These are phyloP conservation scores for Tachina fera DNA, from an alignment of 2,888 invertebrate species.

Conservation along the genomic window DNA sequence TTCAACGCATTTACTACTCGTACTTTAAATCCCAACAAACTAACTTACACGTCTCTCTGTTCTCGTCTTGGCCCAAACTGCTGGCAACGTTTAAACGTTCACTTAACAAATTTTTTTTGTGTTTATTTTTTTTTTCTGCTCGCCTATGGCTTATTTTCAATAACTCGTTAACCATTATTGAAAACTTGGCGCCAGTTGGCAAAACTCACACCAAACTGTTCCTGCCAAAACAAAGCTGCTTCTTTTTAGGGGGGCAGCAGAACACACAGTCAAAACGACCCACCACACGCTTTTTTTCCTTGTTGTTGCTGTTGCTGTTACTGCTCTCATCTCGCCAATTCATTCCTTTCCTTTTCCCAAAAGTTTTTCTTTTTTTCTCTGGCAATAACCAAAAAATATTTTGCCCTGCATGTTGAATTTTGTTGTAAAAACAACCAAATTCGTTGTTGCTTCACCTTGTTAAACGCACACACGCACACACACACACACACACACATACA, in stretches of 20 bases:
- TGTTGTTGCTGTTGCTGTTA: background rate
- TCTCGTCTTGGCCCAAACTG: slow-evolving; percentile 29
- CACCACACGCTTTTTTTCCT: slow-evolving; percentile 67
- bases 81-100: slow-evolving; percentile 39
- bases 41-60: slow-evolving; percentile 25
- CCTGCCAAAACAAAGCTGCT: slow-evolving; percentile 37
- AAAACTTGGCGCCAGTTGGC: slow-evolving; percentile 83
- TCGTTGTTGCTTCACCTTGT: slow-evolving; percentile 61
- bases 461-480: slow-evolving; percentile 17
- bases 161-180: slow-evolving; percentile 82
- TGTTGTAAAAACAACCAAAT: slow-evolving; percentile 59
- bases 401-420: slow-evolving; percentile 46
- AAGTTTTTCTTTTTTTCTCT: slow-evolving; percentile 28
- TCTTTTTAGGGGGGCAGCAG: slow-evolving; percentile 41
- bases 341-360: slow-evolving; percentile 29
- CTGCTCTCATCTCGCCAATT: slow-evolving; percentile 33
- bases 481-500: background rate
- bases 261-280: slow-evolving; percentile 59
- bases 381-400: slow-evolving; percentile 50
- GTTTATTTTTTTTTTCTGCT: slow-evolving; percentile 28
- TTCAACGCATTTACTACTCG: slow-evolving; percentile 72
- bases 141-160: slow-evolving; percentile 77
- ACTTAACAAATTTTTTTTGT: slow-evolving; percentile 54
- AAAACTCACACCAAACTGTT: slow-evolving; percentile 73
- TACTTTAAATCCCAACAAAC: slow-evolving; percentile 49